Evolutionary conservation across 2,113 vertebrate genomes (phyloP).

Genomic region (Zosterops lateralis): DNA sequence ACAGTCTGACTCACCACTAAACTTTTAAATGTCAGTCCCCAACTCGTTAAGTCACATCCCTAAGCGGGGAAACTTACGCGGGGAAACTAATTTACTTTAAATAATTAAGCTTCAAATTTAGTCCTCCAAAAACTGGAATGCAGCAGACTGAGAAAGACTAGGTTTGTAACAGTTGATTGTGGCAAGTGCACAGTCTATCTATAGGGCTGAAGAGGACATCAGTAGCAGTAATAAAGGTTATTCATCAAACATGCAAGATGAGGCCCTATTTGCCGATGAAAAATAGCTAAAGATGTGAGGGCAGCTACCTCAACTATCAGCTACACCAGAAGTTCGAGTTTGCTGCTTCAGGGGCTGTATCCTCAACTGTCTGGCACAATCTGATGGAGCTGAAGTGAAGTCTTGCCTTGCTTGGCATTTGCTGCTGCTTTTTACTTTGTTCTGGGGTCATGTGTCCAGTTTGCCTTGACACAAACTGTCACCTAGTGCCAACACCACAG

Average conservation of each 20-base stretch:
- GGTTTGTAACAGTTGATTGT: neutral
- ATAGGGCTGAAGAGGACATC: neutral
- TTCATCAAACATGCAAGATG: neutral
- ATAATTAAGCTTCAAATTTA: constrained; percentile 29
- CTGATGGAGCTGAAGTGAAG: neutral
- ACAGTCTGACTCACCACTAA: constrained; percentile 45
- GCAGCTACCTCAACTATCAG: neutral
- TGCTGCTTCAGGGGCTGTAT: accelerated
- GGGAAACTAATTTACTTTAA: constrained; percentile 36
- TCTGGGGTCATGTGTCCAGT: neutral
- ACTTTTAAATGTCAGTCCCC: constrained; percentile 45
- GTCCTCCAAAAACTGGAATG: neutral
- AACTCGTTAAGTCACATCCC: constrained; percentile 21
- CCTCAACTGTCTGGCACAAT: neutral
- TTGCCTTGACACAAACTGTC: neutral
- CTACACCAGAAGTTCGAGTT: neutral
- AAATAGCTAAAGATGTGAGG: neutral
- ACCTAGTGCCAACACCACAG: neutral
- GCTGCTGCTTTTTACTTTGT: neutral
- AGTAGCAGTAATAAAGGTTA: neutral
- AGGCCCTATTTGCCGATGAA: neutral
- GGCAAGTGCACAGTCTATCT: neutral
- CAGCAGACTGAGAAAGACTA: neutral
- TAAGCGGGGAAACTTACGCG: neutral
- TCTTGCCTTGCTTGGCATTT: neutral